phyloP scores from a whole-genome alignment of 2,797 vertebrate species.

The Alosa sapidissima region DNA sequence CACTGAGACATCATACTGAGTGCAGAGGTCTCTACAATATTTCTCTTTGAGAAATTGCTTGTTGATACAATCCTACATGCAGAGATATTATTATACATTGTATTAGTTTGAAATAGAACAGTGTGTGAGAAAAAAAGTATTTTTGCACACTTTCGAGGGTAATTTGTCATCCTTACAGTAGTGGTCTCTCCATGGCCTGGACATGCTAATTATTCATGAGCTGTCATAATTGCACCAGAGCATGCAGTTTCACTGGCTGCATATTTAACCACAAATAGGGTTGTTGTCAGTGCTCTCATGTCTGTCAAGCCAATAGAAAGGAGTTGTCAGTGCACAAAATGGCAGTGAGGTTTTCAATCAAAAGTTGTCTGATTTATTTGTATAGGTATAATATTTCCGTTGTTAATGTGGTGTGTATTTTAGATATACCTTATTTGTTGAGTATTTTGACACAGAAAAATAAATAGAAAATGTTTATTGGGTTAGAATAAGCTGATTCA shows the following conservation, averaged over 20 bases:
- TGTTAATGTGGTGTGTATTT: not conserved
- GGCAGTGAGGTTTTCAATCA: not conserved
- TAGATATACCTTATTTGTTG: not conserved
- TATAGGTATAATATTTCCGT: not conserved
- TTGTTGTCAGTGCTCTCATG: conserved; percentile 27
- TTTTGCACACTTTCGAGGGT: not conserved
- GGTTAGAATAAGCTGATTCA: too few species aligned
- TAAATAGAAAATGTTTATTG: too few species aligned
- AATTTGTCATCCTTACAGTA: conserved; percentile 49
- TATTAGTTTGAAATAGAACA: not conserved
- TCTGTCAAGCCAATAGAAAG: not conserved
- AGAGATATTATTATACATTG: not conserved
- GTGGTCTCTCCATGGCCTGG: conserved; percentile 54
- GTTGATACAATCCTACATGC: not conserved
- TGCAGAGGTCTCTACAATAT: not conserved
- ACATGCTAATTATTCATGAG: conserved; percentile 57
- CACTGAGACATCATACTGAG: not conserved
- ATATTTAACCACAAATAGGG: conserved; percentile 44
- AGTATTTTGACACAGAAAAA: too few species aligned
- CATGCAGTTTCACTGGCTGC: conserved; percentile 37
- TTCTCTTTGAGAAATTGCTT: not conserved
- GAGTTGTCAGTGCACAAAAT: not conserved
- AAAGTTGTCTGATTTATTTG: not conserved
- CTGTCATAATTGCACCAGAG: conserved; percentile 52
- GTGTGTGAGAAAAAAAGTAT: not conserved